Evolutionary conservation across 64 coral and sea anemone species (phyloP).

Genomic region (Stichodactyla mertensii): DNA sequence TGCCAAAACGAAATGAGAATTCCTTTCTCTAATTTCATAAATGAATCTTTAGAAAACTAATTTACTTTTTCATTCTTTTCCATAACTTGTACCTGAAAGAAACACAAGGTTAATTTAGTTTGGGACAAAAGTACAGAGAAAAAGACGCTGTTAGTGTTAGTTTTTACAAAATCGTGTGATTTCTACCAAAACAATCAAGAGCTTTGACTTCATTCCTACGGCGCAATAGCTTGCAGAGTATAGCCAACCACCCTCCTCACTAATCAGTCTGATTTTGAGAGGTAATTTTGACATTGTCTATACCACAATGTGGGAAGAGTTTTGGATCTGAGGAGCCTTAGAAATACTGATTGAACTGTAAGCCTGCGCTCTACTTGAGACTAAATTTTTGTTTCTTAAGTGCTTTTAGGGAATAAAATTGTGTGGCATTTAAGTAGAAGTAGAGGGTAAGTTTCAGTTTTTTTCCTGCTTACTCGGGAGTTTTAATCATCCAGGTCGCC

Average conservation of each 20-base stretch:
- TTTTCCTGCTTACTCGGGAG: background rate
- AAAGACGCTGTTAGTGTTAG: background rate
- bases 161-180: constrained; percentile 1
- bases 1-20: constrained; percentile 70
- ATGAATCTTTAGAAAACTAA: constrained; percentile 98
- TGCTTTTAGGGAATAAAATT: background rate
- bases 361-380: background rate
- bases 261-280: constrained; percentile 24
- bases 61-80: constrained; percentile 81
- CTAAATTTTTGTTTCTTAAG: background rate
- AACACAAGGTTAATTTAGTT: constrained; percentile 70
- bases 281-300: constrained; percentile 17
- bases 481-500: background rate
- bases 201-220: background rate
- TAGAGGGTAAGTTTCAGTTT: background rate
- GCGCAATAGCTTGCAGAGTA: constrained; percentile 10
- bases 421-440: background rate
- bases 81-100: constrained; percentile 70
- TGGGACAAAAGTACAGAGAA: constrained; percentile 33
- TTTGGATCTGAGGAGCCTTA: background rate
- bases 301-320: background rate
- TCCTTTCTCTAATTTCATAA: constrained; percentile 81
- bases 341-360: background rate
- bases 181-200: background rate
- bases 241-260: background rate